These are phyloP conservation scores for Hippocampus guttulatus DNA, from an alignment of 2,113 vertebrate genomes.

Conservation along the genomic window DNA sequence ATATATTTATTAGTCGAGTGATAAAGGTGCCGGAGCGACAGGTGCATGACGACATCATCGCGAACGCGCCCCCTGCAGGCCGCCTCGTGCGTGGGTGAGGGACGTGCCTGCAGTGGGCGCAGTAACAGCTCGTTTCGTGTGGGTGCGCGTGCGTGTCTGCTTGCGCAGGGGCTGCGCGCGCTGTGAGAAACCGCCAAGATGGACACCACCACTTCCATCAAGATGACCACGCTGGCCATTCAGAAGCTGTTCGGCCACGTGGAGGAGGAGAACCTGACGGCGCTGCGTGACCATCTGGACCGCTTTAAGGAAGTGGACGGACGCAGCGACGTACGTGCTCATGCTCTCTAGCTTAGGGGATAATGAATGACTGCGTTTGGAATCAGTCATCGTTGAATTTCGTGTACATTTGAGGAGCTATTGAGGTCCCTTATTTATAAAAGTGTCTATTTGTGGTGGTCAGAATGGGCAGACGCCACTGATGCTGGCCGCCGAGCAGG, in stretches of 20 bases:
- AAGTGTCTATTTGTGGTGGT: not conserved
- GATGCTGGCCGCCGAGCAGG: conserved; percentile 95
- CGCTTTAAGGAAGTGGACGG: conserved; percentile 97
- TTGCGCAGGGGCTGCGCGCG: conserved; percentile 7
- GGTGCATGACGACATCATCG: not conserved
- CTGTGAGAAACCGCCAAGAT: conserved; percentile 47
- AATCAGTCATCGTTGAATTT: too few species aligned
- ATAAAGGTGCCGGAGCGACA: not conserved
- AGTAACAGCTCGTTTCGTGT: not conserved
- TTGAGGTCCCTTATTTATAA: not conserved
- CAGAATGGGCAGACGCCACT: conserved; percentile 95
- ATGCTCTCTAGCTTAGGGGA: not conserved
- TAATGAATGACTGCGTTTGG: too few species aligned
- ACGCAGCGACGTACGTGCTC: conserved; percentile 84
- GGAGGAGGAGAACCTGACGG: conserved; percentile 92
- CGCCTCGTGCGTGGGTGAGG: not conserved
- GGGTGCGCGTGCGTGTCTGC: not conserved
- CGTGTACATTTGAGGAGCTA: too few species aligned
- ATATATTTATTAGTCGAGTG: not conserved
- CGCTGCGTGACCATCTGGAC: conserved; percentile 85
- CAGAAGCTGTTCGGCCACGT: conserved; percentile 93
- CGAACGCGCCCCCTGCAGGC: not conserved
- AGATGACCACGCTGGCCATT: conserved; percentile 90
- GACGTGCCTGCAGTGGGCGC: not conserved
- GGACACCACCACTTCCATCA: conserved; percentile 75